Base-by-base conservation (phyloP, 1,140 invertebrate genomes). In the Littorina saxatilis region DNA sequence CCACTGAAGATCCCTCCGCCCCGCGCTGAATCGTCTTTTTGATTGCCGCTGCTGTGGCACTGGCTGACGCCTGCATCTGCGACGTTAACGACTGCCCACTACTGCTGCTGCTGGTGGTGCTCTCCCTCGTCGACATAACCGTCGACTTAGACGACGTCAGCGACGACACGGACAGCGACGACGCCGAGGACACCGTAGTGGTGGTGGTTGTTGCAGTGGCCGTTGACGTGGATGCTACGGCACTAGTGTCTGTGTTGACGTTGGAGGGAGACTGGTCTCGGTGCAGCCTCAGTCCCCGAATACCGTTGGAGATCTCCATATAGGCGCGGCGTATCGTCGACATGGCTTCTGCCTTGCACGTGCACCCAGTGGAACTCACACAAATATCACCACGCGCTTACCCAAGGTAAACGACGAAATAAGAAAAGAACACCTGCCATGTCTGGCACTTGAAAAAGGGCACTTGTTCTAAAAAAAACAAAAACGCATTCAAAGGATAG, bases 251-350 rank as follows among this genome's bases (percentile, higher is more conserved):
- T 1, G 80, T 17, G 23, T 37, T 73, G 32, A 43, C 47, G 40
- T 55, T 80, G 11, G 74, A 40, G 20, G 55, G 32, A 17, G 86
- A 50, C 76, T 90, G 90, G 63, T 91, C 90, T 50, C 88, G 85
- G 75, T 88, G 88, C 39, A 92, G 87, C 52, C 91, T 83, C 47
- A 92, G 83, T 52, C 91, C 90, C 37, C 89, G 85, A 39, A 92
- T 91, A 50, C 91, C 91, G 83, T 92, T 92, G 15, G 92, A 92
- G 83, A 92, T 85, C 82, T 92, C 92, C 89, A 92, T 90, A 85
- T 91, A 92, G n/a, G 91, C 92, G 75, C 89, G 87, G 58, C 89
- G 85, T 68, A 92, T 92, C 27, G 92, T 91, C 76, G 92, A 91
- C 91, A 92, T 91, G 79, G 61, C 77, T n/a, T 27, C 61, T 7